phyloP scores from a whole-genome alignment of 2,113 vertebrate species.

The Podocnemis expansa region DNA sequence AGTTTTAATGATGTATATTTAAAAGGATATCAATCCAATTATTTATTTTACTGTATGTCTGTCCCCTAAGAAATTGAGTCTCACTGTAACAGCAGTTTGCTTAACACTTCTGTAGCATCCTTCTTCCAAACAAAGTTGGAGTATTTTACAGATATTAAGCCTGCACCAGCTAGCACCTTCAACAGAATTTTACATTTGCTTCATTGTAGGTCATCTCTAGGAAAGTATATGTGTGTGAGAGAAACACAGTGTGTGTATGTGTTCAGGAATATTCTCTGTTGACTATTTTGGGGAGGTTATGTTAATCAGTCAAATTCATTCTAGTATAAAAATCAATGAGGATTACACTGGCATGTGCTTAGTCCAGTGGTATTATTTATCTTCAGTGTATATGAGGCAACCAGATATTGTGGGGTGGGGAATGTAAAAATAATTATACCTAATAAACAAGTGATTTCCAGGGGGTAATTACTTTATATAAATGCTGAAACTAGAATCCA shows the following conservation, averaged over 20 bases:
- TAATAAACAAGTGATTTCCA: neutral
- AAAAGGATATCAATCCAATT: constrained; percentile 11
- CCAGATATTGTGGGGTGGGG: neutral
- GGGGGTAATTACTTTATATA: neutral
- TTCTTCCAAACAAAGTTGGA: neutral
- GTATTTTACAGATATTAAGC: neutral
- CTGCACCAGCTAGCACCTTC: neutral
- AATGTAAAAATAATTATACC: neutral
- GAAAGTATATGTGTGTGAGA: neutral
- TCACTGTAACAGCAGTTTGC: neutral
- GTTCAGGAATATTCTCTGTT: neutral
- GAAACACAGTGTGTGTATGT: too few species aligned
- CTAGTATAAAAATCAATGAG: neutral
- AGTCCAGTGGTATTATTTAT: neutral
- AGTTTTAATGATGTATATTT: constrained; percentile 35
- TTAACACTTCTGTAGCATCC: neutral
- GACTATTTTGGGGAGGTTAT: neutral
- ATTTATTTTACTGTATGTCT: neutral
- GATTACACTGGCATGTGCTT: neutral
- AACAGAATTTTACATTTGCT: too few species aligned
- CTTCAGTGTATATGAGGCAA: neutral
- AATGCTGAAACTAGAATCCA: neutral
- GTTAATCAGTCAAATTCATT: neutral
- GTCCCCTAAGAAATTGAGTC: neutral
- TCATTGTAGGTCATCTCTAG: neutral